Evolutionary conservation across 2,797 vertebrate genomes (phyloP).

Genomic region (Decapterus maruadsi): DNA sequence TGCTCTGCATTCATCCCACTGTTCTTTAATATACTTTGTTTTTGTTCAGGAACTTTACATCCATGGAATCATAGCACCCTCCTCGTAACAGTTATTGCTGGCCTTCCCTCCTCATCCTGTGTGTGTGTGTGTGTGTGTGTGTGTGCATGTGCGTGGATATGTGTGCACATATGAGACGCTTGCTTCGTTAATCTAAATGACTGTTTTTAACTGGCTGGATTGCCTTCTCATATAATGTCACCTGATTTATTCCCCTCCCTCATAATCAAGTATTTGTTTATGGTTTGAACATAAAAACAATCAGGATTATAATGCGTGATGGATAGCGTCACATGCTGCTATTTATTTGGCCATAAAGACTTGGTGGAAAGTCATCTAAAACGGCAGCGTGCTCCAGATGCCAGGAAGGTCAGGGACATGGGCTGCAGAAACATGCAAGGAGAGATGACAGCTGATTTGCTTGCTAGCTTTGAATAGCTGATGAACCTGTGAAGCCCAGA

Average conservation of each 20-base stretch:
- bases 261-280: slow-evolving; percentile 89
- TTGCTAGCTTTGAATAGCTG: slow-evolving; percentile 87
- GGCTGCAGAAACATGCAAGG: slow-evolving; percentile 46
- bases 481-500: slow-evolving; percentile 86
- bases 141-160: slow-evolving; percentile 10
- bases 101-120: slow-evolving; percentile 33
- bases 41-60: slow-evolving; percentile 50
- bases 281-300: slow-evolving; percentile 87
- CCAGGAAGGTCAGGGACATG: slow-evolving; percentile 83
- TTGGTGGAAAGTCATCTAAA: slow-evolving; percentile 81
- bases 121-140: slow-evolving; percentile 19
- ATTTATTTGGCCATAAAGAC: slow-evolving; percentile 88
- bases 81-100: slow-evolving; percentile 27
- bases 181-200: slow-evolving; percentile 83
- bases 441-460: slow-evolving; percentile 79
- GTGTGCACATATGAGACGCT: slow-evolving; percentile 27
- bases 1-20: slow-evolving; percentile 43
- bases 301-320: slow-evolving; percentile 85
- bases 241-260: slow-evolving; percentile 85
- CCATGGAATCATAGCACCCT: slow-evolving; percentile 30
- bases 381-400: slow-evolving; percentile 57
- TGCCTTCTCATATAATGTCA: slow-evolving; percentile 68
- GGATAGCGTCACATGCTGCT: slow-evolving; percentile 81
- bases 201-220: slow-evolving; percentile 74
- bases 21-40: slow-evolving; percentile 51